These are phyloP conservation scores for Chrysolophus pictus DNA, from an alignment of 2,797 vertebrate genomes.

Conservation along the genomic window DNA sequence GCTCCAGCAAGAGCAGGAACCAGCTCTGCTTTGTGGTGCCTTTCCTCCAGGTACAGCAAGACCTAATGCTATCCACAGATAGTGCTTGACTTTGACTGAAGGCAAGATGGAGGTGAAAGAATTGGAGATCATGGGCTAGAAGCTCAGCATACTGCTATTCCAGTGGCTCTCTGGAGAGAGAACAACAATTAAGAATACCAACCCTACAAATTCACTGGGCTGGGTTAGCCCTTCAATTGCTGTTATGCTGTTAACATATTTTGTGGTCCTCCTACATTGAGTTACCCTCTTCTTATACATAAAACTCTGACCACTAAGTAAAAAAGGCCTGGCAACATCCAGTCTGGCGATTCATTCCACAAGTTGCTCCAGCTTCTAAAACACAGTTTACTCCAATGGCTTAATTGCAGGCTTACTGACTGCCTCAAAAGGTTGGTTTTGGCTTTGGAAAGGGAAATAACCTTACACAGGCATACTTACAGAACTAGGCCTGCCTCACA, in stretches of 20 bases:
- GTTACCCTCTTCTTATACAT: constrained; percentile 25
- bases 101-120: neutral
- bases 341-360: neutral
- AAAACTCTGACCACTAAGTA: neutral
- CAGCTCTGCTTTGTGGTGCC: neutral
- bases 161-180: neutral
- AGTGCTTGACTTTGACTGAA: neutral
- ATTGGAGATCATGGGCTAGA: neutral
- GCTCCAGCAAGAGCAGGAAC: neutral
- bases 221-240: constrained; percentile 11
- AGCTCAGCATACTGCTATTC: neutral
- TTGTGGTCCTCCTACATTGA: constrained; percentile 16
- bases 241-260: neutral
- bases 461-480: neutral
- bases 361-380: constrained; percentile 1
- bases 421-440: neutral
- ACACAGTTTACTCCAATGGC: neutral
- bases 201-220: neutral
- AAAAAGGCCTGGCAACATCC: neutral
- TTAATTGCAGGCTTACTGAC: neutral
- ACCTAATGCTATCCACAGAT: neutral
- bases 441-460: neutral
- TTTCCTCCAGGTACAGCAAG: neutral
- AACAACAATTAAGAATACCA: neutral
- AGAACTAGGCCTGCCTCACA: neutral